Percentiles rank a stretch among this genome's conserved stretches.
phyloP scores from a whole-genome alignment of 64 coral and sea anemone genomes.

The Astreopora myriophthalma region DNA sequence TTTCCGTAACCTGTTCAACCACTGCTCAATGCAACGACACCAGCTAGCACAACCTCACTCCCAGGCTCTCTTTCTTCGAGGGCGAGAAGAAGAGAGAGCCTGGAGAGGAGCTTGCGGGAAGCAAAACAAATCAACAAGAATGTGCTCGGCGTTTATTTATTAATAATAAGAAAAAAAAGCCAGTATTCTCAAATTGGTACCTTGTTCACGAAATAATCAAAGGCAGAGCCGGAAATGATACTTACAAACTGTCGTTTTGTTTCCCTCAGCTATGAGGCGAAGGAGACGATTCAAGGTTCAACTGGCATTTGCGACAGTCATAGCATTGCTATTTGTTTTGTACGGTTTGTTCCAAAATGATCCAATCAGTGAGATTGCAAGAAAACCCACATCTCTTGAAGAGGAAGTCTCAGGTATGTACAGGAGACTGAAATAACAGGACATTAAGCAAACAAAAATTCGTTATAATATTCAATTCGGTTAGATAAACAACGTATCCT shows the following conservation, averaged over 20 bases:
- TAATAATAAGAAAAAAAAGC: too few species aligned
- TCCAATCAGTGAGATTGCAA: neutral
- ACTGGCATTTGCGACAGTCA: neutral
- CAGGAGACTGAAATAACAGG: neutral
- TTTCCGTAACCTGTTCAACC: too few species aligned
- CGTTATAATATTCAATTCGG: too few species aligned
- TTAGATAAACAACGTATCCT: too few species aligned
- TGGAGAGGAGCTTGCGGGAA: too few species aligned
- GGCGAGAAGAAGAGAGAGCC: too few species aligned
- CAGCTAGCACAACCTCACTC: too few species aligned
- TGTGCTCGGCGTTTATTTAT: too few species aligned
- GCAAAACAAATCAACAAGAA: too few species aligned
- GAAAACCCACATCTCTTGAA: neutral
- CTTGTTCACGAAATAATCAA: neutral
- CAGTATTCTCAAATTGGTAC: neutral
- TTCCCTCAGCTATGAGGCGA: neutral
- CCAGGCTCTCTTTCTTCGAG: too few species aligned
- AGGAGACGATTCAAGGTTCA: slow-evolving; percentile 12
- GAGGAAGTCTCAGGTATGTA: neutral
- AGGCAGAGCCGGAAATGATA: neutral
- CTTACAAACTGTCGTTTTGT: neutral
- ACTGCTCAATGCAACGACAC: too few species aligned
- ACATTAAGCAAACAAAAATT: too few species aligned
- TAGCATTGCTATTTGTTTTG: neutral
- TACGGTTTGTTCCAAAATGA: neutral